Evolutionary conservation across 2,113 vertebrate species (phyloP).

Genomic region (Centropristis striata): DNA sequence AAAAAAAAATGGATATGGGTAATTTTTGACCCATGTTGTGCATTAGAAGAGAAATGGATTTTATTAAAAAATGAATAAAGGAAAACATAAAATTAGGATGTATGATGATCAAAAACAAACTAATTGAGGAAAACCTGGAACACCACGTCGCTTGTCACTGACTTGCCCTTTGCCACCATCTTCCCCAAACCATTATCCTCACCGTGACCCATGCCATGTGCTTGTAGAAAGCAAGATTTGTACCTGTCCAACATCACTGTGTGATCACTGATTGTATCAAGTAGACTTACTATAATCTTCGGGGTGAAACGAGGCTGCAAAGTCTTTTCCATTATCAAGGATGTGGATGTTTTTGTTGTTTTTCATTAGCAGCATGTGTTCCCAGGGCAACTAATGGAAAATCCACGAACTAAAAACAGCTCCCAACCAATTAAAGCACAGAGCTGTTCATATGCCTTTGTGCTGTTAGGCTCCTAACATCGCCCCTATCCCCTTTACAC

Average conservation of each 20-base stretch:
- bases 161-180: not conserved
- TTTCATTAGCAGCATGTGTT: not conserved
- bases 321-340: not conserved
- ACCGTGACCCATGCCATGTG: no score
- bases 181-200: no score
- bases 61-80: no score
- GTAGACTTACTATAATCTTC: not conserved
- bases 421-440: not conserved
- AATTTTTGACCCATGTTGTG: no score
- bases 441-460: not conserved
- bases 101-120: no score
- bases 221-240: not conserved
- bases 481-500: not conserved
- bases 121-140: no score
- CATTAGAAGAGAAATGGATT: no score
- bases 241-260: not conserved
- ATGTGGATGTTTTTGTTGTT: not conserved
- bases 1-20: no score
- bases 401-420: not conserved
- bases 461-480: not conserved
- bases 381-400: constrained; percentile 5
- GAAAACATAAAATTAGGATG: no score
- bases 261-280: not conserved
- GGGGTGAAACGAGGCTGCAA: not conserved
- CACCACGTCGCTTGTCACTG: no score